Evolutionary conservation across 2,797 vertebrate species (phyloP).

Genomic region (Aselliscus stoliczkanus): DNA sequence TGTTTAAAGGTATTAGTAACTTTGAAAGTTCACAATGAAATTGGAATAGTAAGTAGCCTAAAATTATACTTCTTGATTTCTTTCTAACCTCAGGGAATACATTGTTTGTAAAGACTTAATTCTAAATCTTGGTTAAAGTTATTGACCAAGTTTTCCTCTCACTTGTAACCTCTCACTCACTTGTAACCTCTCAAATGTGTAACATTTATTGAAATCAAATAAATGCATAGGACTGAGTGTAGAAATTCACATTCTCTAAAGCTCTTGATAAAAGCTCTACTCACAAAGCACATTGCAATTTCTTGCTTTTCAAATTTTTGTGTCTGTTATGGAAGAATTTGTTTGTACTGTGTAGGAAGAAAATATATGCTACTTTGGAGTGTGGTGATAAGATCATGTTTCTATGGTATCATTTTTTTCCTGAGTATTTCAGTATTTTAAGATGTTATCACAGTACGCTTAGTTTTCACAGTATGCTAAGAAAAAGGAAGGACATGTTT

Average conservation of each 20-base stretch:
- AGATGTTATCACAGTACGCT: constrained; percentile 62
- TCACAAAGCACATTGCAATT: background rate
- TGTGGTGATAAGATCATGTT: constrained; percentile 31
- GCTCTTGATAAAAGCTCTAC: background rate
- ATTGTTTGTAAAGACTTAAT: background rate
- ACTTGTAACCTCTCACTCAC: background rate
- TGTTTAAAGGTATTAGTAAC: background rate
- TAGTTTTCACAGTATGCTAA: constrained; percentile 47
- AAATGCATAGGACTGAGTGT: background rate
- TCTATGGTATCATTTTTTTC: constrained; percentile 24
- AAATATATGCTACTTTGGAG: background rate
- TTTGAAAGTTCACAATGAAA: constrained; percentile 3
- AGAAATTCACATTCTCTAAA: background rate
- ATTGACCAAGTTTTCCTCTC: background rate
- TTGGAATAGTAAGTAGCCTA: background rate
- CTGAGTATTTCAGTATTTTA: constrained; percentile 45
- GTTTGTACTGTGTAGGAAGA: constrained; percentile 22
- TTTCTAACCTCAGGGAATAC: background rate
- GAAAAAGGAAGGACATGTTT: constrained; percentile 62
- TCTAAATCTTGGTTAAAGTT: background rate
- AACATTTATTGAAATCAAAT: constrained; percentile 19
- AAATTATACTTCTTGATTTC: background rate
- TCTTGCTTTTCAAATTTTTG: constrained; percentile 15
- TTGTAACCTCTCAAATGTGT: too few species aligned
- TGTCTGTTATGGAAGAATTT: constrained; percentile 25